Percentiles rank a stretch among this genome's conserved stretches.
Conservation (phyloP, 2,113 vertebrate species). For the Centropristis striata region DNA sequence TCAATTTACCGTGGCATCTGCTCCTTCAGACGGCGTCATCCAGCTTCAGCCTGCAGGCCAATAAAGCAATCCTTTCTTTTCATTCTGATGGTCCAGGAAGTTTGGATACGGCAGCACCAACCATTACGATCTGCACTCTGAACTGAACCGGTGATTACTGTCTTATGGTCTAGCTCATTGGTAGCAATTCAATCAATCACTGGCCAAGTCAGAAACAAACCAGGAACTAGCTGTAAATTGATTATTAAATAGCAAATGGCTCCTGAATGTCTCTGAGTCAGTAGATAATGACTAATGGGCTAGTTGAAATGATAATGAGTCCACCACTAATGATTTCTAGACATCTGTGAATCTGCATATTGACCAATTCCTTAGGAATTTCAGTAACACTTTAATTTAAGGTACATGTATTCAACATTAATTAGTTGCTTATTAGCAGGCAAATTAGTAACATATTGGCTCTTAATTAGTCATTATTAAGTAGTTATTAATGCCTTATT, state of each 20-base stretch:
- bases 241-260: not conserved
- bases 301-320: too few relatives aligned
- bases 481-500: too few relatives aligned
- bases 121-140: not conserved
- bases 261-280: not conserved
- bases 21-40: slow-evolving; percentile 33
- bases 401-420: too few relatives aligned
- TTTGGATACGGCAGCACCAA: not conserved
- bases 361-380: not conserved
- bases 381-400: too few relatives aligned
- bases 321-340: not conserved
- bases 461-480: too few relatives aligned
- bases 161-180: not conserved
- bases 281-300: not conserved
- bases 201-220: not conserved
- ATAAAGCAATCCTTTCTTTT: slow-evolving; percentile 9
- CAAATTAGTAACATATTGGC: too few relatives aligned
- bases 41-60: slow-evolving; percentile 15
- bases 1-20: slow-evolving; percentile 57
- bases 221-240: not conserved
- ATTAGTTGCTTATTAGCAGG: too few relatives aligned
- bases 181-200: not conserved
- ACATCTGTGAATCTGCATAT: not conserved
- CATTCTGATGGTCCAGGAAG: slow-evolving; percentile 20
- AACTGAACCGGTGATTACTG: not conserved